Evolutionary conservation across 2,888 invertebrate genomes (phyloP), one percentile per base, ranked within the genome.

Genomic region (Eupithecia exiguata): DNA sequence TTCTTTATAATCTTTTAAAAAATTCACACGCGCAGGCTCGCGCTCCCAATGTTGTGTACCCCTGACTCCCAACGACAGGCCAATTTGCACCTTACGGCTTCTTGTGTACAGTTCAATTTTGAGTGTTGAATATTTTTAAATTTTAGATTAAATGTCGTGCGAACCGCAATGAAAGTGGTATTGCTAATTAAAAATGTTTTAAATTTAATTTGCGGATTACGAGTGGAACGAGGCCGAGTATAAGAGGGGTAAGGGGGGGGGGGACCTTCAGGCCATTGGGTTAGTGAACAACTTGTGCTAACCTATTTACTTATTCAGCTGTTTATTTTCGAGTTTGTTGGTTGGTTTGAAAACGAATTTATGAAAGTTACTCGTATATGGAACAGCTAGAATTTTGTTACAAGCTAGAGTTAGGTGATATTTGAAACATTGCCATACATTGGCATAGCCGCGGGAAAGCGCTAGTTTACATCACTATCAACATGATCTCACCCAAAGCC

Each of bases 1-100:
- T 87, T 87, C 84, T 86, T 89, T 91, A 92, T 91, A 92, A 91
- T 91, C 90, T 89, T 88, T 92, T 92, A 88, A 91, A 92, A 91
- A 91, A 93, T 93, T 92, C 89, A 92, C 83, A 84, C 86, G 84
- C 86, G 86, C 58, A 58, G 58, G 82, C 84, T 83, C 84, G 84
- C 83, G 82, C 83, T 83, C 84, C 76, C 78, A 65, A 80, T 81
- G 86, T 88, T 86, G 85, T 84, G 83, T 81, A 82, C 86, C 84
- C 83, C 86, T 86, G 84, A 53, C 71, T 80, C 74, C 69, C 10
- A 10, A 46, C 12, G 12, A 0, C 80, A 75, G 49, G 25, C 79
- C 49, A 87, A 83, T 81, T 73, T 81, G 7, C 76, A 77, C 81
- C 72, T 85, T 84, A 40, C 0, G 0, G n/a, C 0, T 1, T 5